A percentile compares a stretch with the other conserved stretches of the same genome.
These are phyloP conservation scores for Platysternon megacephalum DNA, from an alignment of 2,113 vertebrate species.

Conservation along the genomic window DNA sequence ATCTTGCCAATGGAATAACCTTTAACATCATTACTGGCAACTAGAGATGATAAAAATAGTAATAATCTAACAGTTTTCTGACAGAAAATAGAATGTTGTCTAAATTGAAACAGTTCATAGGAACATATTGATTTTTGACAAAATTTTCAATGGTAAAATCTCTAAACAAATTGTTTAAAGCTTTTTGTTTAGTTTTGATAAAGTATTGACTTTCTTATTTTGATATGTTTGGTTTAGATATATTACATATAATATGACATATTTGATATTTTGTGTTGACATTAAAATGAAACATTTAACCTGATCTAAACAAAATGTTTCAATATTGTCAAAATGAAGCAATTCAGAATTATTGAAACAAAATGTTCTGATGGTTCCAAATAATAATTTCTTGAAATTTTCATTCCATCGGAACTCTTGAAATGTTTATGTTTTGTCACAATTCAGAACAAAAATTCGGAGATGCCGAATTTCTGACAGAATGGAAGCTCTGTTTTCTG, in stretches of 20 bases:
- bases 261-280: not conserved
- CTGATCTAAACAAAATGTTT: not conserved
- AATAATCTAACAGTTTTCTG: not conserved
- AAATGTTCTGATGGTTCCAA: not conserved
- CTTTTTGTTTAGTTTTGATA: not conserved
- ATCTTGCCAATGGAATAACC: not conserved
- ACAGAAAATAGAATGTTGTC: not conserved
- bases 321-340: not conserved
- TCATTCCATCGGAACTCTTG: not conserved
- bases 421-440: not conserved
- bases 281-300: not conserved
- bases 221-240: not conserved
- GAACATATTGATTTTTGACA: not conserved
- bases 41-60: not conserved
- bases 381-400: not conserved
- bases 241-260: not conserved
- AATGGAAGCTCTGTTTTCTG: not conserved
- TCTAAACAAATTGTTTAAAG: not conserved
- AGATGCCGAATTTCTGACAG: accelerated
- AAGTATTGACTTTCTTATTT: not conserved
- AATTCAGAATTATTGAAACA: not conserved
- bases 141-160: not conserved
- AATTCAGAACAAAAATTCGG: not conserved
- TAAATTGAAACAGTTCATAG: not conserved
- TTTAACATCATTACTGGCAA: no score